Percentiles rank a stretch among this genome's conserved stretches.
These are phyloP conservation scores for Bos indicus DNA, from an alignment of 2,113 vertebrate species.

Conservation along the genomic window DNA sequence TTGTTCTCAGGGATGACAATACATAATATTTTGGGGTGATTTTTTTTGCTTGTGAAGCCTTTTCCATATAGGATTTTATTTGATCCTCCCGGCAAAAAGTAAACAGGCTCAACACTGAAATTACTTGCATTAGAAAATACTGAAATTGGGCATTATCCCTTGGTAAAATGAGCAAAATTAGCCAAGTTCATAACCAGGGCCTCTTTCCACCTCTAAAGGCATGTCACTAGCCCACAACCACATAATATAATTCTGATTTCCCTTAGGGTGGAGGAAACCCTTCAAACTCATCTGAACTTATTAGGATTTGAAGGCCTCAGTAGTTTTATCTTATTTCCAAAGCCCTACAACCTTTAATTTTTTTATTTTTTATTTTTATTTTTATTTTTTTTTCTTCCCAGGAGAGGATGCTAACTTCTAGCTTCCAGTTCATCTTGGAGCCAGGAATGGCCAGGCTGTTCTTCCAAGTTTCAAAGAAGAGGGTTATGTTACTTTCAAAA, in stretches of 20 bases:
- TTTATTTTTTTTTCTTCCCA: background rate
- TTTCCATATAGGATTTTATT: conserved; percentile 4
- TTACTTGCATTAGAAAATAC: background rate
- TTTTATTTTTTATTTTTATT: too few species aligned
- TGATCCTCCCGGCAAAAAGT: background rate
- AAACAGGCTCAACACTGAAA: background rate
- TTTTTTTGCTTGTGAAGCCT: conserved; percentile 11
- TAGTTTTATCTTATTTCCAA: background rate
- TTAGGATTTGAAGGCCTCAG: background rate
- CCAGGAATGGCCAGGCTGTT: conserved; percentile 19
- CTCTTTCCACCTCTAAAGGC: background rate
- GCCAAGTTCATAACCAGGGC: background rate
- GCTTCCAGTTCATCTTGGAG: conserved; percentile 1
- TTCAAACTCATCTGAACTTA: background rate
- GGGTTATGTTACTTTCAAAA: conserved; percentile 27
- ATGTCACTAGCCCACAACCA: background rate
- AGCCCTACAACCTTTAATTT: background rate
- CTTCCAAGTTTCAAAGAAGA: conserved; percentile 26
- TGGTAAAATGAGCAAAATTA: background rate
- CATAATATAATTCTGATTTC: background rate
- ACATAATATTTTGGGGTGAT: background rate
- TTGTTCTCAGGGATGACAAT: background rate
- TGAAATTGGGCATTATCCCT: background rate
- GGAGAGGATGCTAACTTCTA: background rate
- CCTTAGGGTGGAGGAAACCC: background rate